Conservation (phyloP, 2,797 vertebrate species). For the Sebastes umbrosus region DNA sequence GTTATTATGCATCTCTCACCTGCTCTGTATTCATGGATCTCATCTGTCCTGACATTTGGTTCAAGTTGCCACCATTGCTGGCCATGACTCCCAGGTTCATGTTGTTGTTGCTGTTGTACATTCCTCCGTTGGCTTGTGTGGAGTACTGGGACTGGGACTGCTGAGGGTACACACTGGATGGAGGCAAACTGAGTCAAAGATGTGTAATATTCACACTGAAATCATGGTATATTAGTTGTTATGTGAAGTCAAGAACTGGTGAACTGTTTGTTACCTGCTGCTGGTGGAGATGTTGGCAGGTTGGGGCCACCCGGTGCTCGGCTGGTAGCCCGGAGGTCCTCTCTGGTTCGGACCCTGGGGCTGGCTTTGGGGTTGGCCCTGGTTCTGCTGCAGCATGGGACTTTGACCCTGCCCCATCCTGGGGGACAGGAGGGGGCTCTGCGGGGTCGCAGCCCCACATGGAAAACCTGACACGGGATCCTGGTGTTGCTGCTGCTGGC, state of each 20-base stretch:
- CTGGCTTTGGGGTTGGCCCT: slow-evolving; percentile 46
- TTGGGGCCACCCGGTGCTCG: slow-evolving; percentile 90
- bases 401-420: slow-evolving; percentile 90
- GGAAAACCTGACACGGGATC: slow-evolving; percentile 87
- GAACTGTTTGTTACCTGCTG: slow-evolving; percentile 80
- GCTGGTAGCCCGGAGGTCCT: slow-evolving; percentile 87
- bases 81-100: slow-evolving; percentile 93
- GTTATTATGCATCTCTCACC: slow-evolving; percentile 76
- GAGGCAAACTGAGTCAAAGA: not conserved
- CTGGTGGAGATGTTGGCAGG: slow-evolving; percentile 78
- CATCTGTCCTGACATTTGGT: slow-evolving; percentile 85
- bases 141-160: slow-evolving; percentile 84
- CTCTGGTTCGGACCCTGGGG: slow-evolving; percentile 75
- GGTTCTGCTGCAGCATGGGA: slow-evolving; percentile 74
- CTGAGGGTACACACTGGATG: slow-evolving; percentile 91
- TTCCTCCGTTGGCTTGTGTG: slow-evolving; percentile 88
- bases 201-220: not conserved
- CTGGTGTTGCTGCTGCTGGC: slow-evolving; percentile 91
- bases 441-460: slow-evolving; percentile 88
- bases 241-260: not conserved
- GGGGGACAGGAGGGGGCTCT: slow-evolving; percentile 95
- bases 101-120: slow-evolving; percentile 88
- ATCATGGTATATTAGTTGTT: not conserved
- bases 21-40: slow-evolving; percentile 91
- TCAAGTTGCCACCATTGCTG: slow-evolving; percentile 87